A percentile compares a stretch with the other conserved stretches of the same genome.
Evolutionary conservation across 2,113 vertebrate species (phyloP).

Genomic region (Machaerirhynchus nigripectus): DNA sequence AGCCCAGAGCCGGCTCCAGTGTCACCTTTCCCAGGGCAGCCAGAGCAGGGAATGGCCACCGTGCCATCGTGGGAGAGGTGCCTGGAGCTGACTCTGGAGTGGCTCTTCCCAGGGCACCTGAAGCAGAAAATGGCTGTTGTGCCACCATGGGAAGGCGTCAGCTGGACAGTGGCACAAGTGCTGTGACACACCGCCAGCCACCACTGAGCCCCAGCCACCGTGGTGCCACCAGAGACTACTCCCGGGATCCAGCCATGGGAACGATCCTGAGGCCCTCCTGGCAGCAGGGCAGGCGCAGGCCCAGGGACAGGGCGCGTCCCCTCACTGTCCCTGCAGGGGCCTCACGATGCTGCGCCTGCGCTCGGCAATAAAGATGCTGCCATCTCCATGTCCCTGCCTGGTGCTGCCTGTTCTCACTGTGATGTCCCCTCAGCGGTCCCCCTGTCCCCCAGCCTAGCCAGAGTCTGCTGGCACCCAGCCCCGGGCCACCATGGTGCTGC

Average conservation of each 20-base stretch:
- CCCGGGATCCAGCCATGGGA: rapidly evolving
- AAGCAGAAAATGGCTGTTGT: rapidly evolving
- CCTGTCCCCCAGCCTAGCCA: rapidly evolving
- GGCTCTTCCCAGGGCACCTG: rapidly evolving
- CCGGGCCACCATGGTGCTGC: not conserved
- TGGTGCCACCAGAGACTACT: not conserved
- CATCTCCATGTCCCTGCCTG: rapidly evolving
- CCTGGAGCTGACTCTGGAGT: rapidly evolving
- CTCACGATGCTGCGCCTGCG: not conserved
- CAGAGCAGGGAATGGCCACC: rapidly evolving
- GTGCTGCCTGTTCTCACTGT: not conserved
- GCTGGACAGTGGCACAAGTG: rapidly evolving
- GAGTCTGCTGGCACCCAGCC: not conserved
- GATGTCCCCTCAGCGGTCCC: too few relatives aligned
- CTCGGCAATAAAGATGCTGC: not conserved
- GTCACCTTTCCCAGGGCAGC: too few relatives aligned
- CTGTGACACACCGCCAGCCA: rapidly evolving
- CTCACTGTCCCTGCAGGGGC: not conserved
- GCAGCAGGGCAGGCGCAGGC: rapidly evolving
- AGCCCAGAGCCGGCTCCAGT: rapidly evolving
- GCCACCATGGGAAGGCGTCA: rapidly evolving
- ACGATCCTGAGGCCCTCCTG: rapidly evolving
- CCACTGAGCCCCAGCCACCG: rapidly evolving
- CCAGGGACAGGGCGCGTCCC: not conserved
- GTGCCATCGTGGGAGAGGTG: rapidly evolving